Evolutionary conservation across 2,797 vertebrate genomes (phyloP).

Genomic region (Neosalanx taihuensis): DNA sequence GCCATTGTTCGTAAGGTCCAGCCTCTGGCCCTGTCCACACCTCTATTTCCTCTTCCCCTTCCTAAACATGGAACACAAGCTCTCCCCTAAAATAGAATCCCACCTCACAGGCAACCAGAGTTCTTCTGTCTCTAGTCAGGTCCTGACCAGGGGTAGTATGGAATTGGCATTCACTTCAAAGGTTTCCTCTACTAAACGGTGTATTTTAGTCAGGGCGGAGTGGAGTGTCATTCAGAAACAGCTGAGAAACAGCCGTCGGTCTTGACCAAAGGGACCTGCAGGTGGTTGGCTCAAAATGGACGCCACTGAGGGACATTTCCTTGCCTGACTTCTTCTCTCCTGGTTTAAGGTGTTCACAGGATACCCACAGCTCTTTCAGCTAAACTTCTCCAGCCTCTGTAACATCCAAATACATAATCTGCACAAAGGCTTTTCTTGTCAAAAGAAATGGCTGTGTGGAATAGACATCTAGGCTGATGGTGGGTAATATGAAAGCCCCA

Average conservation of each 20-base stretch:
- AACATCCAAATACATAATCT: not conserved
- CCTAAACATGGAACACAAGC: conserved; percentile 27
- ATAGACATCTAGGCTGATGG: conserved; percentile 12
- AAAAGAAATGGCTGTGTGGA: not conserved
- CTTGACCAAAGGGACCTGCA: conserved; percentile 17
- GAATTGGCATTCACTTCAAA: not conserved
- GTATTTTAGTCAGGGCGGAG: conserved; percentile 6
- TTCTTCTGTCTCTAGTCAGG: not conserved
- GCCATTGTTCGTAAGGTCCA: conserved; percentile 12
- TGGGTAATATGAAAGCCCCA: conserved; percentile 10
- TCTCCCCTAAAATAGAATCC: too few relatives aligned
- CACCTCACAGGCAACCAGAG: too few relatives aligned
- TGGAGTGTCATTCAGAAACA: not conserved
- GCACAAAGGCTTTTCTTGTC: not conserved
- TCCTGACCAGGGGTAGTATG: not conserved
- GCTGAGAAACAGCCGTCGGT: conserved; percentile 20
- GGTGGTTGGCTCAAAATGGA: conserved; percentile 35
- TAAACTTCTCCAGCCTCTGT: not conserved
- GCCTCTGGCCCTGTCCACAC: conserved; percentile 21
- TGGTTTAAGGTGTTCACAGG: not conserved
- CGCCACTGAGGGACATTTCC: not conserved
- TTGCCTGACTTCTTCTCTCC: not conserved
- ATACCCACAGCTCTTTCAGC: not conserved
- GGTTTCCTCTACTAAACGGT: not conserved
- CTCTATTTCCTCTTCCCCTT: conserved; percentile 49